Evolutionary conservation across 2,113 vertebrate genomes (phyloP), one percentile per base, ranked within the genome.

Genomic region (Erythrolamprus reginae): DNA sequence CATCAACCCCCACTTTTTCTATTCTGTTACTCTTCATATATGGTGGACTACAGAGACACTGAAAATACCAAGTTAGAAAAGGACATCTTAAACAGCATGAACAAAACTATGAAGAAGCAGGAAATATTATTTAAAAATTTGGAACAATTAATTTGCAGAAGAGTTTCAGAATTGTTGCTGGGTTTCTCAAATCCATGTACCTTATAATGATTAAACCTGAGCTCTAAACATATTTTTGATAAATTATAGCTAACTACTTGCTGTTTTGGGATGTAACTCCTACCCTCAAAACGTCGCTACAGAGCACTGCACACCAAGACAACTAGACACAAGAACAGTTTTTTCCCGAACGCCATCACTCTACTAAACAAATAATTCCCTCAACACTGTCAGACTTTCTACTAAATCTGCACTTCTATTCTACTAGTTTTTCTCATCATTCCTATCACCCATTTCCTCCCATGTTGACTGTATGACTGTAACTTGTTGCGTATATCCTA

Each of bases 251-350:
- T 94, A 93, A 94, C 93, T 88, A 86, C 82, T 94, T 94, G 86
- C 13, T 93, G 90, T 89, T 90, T 91, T 91, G 91, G 94, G 94
- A 91, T 90, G 92, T 65, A 87, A 93, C 90, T 94, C n/a, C n/a
- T n/a, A n/a, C n/a, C n/a, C n/a, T n/a, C n/a, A n/a, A n/a, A n/a
- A n/a, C n/a, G n/a, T n/a, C n/a, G n/a, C n/a, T n/a, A n/a, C n/a
- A n/a, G n/a, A n/a, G n/a, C n/a, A n/a, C n/a, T n/a, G n/a, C n/a
- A n/a, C n/a, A n/a, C n/a, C n/a, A n/a, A n/a, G n/a, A n/a, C n/a
- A n/a, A n/a, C n/a, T n/a, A n/a, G n/a, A n/a, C n/a, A n/a, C n/a
- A n/a, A n/a, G n/a, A n/a, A n/a, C n/a, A n/a, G n/a, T n/a, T n/a
- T n/a, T n/a, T n/a, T n/a, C n/a, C n/a, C n/a, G n/a, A n/a, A n/a